These are phyloP conservation scores for Ardeotis arabs DNA, from an alignment of 2,113 vertebrate genomes.

Conservation along the genomic window DNA sequence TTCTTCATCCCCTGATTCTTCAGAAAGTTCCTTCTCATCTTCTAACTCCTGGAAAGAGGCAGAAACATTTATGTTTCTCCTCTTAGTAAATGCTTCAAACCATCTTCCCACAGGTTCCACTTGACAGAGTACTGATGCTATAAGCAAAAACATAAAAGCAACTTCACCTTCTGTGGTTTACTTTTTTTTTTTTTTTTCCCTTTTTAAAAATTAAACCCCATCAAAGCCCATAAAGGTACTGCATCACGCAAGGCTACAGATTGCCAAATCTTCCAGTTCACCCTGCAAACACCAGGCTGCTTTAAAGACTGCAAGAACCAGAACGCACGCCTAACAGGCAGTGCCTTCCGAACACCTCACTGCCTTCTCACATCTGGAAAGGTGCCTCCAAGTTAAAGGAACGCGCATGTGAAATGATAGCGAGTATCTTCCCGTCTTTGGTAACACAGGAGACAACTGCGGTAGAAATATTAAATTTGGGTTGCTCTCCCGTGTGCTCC, in stretches of 20 bases:
- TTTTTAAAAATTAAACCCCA: neutral
- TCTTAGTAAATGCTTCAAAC: constrained; percentile 96
- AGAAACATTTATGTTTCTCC: constrained; percentile 91
- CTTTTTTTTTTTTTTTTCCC: neutral
- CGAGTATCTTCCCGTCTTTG: fast-evolving
- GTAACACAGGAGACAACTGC: fast-evolving
- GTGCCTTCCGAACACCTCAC: neutral
- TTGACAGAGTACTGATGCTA: constrained; percentile 90
- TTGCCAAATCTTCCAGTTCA: fast-evolving
- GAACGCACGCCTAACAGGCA: fast-evolving
- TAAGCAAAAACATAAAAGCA: constrained; percentile 64
- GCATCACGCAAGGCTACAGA: neutral
- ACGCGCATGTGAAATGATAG: fast-evolving
- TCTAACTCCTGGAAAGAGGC: constrained; percentile 97
- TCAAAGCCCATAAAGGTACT: neutral
- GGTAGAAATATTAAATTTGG: fast-evolving
- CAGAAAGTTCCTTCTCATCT: constrained; percentile 92
- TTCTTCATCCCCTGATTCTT: constrained; percentile 95
- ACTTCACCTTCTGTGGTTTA: constrained; percentile 16
- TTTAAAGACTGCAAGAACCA: too few relatives aligned
- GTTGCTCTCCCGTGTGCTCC: fast-evolving
- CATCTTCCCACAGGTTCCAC: constrained; percentile 97
- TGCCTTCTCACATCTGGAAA: fast-evolving
- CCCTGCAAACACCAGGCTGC: fast-evolving
- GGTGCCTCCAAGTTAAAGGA: neutral